Evolutionary conservation across 2,797 vertebrate genomes (phyloP), one percentile per base, ranked within the genome.

Genomic region (Eremophila alpestris): DNA sequence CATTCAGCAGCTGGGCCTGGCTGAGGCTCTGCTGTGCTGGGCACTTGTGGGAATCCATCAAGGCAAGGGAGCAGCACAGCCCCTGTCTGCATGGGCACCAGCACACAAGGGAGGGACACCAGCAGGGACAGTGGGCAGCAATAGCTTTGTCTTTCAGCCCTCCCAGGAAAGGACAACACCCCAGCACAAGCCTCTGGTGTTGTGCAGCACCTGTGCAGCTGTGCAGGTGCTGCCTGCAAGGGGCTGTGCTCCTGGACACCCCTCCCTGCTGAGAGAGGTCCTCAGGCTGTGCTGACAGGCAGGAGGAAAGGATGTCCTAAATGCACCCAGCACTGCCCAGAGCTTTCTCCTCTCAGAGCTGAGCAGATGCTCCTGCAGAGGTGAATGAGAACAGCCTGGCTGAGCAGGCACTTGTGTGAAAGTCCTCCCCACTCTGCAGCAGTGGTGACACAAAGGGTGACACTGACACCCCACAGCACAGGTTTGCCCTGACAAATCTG

Each of bases 1-100:
- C 77, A 89, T 52, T 88, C 69, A 93, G 84, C 86, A 94, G 84
- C 92, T 93, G 89, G 80, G 77, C 86, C 71, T 59, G 15, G 38
- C 69, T 69, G 83, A 65, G 5, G 29, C 71, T 73, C 65, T 56
- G 83, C 48, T 10, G 3, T 2, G 23, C 64, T 1, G 2, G 68
- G 71, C 84, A 92, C 76, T 87, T 81, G 64, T 7, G 14, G 58
- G 75, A 87, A 86, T 83, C 75, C 75, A 32, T 58, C 74, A 52
- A 34, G 65, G 64, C 56, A 45, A 62, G 56, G 40, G 3, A 40
- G 49, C 41, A 49, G 19, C 75, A 68, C 90, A 93, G 48, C 21
- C 22, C 43, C 36, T 59, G 71, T 55, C 48, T 32, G 63, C 19
- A 43, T 6, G 38, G 36, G 29, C 8, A n/a, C 0, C 4, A 56